Percentiles rank a stretch among this genome's conserved stretches.
phyloP scores from a whole-genome alignment of 2,797 vertebrate genomes.

The Pitangus sulphuratus region DNA sequence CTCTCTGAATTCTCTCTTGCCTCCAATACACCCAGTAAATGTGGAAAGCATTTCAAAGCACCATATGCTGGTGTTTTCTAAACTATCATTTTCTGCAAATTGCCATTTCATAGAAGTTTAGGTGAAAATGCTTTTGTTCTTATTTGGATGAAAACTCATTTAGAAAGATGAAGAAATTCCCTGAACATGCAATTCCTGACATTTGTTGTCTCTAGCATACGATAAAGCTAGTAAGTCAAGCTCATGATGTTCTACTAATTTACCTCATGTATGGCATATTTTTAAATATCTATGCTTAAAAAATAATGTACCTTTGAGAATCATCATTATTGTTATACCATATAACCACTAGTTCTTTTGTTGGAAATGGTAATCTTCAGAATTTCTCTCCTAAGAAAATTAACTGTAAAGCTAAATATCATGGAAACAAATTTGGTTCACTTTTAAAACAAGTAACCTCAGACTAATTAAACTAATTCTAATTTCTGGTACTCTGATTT shows the following conservation, averaged over 20 bases:
- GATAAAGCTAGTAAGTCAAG: neutral
- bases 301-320: neutral
- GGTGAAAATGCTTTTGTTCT: neutral
- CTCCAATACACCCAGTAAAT: neutral
- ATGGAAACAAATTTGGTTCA: neutral
- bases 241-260: neutral
- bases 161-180: neutral
- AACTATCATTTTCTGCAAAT: neutral
- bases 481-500: neutral
- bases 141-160: neutral
- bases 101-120: neutral
- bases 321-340: neutral
- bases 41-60: constrained; percentile 3
- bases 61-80: neutral
- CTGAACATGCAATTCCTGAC: neutral
- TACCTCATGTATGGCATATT: neutral
- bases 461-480: neutral
- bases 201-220: neutral
- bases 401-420: neutral
- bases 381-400: neutral
- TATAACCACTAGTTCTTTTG: neutral
- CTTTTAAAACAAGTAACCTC: neutral
- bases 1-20: neutral
- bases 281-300: neutral
- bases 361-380: neutral